Evolutionary conservation across 2,888 invertebrate genomes (phyloP).

Genomic region (Amblyjoppa proteus): DNA sequence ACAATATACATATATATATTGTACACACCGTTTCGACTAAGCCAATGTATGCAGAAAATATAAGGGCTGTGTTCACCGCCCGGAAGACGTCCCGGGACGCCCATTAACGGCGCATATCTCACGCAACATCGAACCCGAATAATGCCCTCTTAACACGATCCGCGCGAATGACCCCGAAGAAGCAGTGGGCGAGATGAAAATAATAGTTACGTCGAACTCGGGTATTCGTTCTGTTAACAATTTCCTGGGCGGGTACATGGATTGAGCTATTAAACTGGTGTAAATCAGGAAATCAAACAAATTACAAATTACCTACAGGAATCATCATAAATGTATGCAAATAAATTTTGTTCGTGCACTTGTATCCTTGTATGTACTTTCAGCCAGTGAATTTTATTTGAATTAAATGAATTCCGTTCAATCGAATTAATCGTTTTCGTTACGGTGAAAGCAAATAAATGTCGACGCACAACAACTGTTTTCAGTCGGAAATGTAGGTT

Average conservation of each 20-base stretch:
- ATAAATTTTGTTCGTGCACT: no score
- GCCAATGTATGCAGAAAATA: constrained; percentile 43
- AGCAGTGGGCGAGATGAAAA: constrained; percentile 26
- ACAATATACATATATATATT: constrained; percentile 9
- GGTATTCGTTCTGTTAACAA: constrained; percentile 28
- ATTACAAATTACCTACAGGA: no score
- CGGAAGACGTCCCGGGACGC: constrained; percentile 56
- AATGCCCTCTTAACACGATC: constrained; percentile 73
- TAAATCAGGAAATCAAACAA: neutral
- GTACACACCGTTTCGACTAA: constrained; percentile 8
- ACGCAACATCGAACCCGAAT: constrained; percentile 75
- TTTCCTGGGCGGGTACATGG: neutral
- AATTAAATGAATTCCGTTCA: no score
- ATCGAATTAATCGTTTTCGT: no score
- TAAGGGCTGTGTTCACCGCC: constrained; percentile 33
- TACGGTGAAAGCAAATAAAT: no score
- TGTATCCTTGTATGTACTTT: no score
- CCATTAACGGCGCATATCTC: constrained; percentile 68
- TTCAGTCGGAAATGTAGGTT: no score
- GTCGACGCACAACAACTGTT: no score
- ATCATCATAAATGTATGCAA: no score
- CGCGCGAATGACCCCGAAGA: constrained; percentile 66
- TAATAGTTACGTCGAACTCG: neutral
- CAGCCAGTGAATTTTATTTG: no score
- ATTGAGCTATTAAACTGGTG: neutral